These are phyloP conservation scores for Drosophila paracracens DNA, from an alignment of 2,888 invertebrate genomes.

Conservation along the genomic window DNA sequence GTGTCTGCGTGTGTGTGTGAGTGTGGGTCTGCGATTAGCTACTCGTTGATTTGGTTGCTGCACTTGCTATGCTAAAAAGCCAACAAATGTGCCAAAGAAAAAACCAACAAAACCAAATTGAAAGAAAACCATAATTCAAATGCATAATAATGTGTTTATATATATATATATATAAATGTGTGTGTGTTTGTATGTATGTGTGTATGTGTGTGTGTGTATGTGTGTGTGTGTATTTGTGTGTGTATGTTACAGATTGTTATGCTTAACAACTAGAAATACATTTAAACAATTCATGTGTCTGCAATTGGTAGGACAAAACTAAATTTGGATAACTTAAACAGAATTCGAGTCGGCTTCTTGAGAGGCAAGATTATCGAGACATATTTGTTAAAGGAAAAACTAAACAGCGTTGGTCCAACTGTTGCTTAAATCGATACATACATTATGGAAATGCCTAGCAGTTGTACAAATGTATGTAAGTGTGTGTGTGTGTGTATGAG, in stretches of 20 bases:
- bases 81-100: conserved; percentile 36
- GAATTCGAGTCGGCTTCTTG: conserved; percentile 20
- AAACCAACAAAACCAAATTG: conserved; percentile 10
- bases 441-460: conserved; percentile 59
- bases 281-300: conserved; percentile 26
- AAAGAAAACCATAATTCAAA: conserved; percentile 27
- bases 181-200: not conserved
- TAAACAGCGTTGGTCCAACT: conserved; percentile 56
- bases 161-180: conserved; percentile 3
- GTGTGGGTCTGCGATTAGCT: conserved; percentile 19
- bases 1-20: conserved; percentile 19
- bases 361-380: conserved; percentile 21
- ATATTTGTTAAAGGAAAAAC: conserved; percentile 18
- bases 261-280: conserved; percentile 35
- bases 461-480: conserved; percentile 34
- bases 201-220: not conserved
- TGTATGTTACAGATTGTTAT: conserved; percentile 42
- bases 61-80: conserved; percentile 44
- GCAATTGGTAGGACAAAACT: conserved; percentile 2
- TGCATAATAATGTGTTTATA: conserved; percentile 22
- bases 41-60: conserved; percentile 29
- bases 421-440: conserved; percentile 61
- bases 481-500: conserved; percentile 15
- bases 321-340: conserved; percentile 34
- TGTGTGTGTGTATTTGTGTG: not conserved